Evolutionary conservation across 2,888 invertebrate species (phyloP).

Genomic region (Aporophyla lueneburgensis): DNA sequence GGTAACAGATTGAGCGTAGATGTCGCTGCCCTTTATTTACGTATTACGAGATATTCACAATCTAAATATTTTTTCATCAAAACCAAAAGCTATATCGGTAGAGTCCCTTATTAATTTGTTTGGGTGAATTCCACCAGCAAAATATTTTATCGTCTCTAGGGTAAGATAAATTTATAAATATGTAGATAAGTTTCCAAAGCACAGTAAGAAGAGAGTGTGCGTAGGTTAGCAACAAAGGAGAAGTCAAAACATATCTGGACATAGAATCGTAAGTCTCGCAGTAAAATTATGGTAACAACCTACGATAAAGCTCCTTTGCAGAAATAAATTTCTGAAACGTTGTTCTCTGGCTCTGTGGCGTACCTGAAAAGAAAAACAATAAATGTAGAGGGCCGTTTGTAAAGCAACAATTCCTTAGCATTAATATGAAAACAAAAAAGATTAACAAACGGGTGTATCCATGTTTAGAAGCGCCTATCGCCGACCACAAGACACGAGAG

Average conservation of each 20-base stretch:
- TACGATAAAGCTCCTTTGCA: conserved; percentile 41
- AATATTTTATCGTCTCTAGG: conserved; percentile 7
- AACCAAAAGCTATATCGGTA: conserved; percentile 13
- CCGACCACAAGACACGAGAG: conserved; percentile 79
- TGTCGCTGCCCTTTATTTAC: no score
- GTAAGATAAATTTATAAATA: neutral
- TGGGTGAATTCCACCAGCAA: conserved; percentile 9
- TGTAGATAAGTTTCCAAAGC: neutral
- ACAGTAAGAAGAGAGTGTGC: conserved; percentile 5
- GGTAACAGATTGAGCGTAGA: no score
- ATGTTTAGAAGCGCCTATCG: conserved; percentile 77
- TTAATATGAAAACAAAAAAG: conserved; percentile 70
- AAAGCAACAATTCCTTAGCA: conserved; percentile 60
- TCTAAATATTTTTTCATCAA: neutral
- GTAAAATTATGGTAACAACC: conserved; percentile 51
- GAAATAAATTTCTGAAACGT: conserved; percentile 27
- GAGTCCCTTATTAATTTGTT: conserved; percentile 4
- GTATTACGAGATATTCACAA: neutral
- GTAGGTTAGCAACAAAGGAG: conserved; percentile 4
- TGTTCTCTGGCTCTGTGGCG: conserved; percentile 24
- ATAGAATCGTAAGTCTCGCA: conserved; percentile 11
- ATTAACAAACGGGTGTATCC: conserved; percentile 70
- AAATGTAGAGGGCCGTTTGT: conserved; percentile 46
- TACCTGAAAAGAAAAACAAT: conserved; percentile 71
- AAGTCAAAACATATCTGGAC: conserved; percentile 28